Conservation (phyloP, 1,140 invertebrate genomes). For the Lamellibrachia luymesi region DNA sequence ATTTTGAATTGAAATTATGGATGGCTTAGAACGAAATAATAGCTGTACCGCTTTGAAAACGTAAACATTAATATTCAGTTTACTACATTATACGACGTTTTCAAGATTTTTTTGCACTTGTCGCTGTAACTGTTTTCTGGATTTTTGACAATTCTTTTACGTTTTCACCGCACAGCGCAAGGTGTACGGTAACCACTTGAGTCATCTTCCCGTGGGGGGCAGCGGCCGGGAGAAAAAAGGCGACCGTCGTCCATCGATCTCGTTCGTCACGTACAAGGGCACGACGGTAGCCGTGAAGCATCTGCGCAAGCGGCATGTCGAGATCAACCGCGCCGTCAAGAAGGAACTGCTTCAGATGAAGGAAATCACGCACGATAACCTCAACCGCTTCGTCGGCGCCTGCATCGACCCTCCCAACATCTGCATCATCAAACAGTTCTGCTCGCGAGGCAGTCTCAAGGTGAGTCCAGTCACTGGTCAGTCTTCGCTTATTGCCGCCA, state of each 20-base stretch:
- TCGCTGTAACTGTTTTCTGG: not conserved
- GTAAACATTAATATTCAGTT: not conserved
- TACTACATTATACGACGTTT: not conserved
- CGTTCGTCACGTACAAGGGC: constrained; percentile 26
- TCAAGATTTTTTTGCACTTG: not conserved
- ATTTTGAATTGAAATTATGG: not conserved
- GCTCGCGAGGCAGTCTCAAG: constrained; percentile 25
- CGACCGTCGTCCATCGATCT: not conserved
- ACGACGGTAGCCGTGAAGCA: constrained; percentile 26
- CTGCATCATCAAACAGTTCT: constrained; percentile 30
- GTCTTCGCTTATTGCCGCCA: not conserved
- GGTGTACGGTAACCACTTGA: not conserved
- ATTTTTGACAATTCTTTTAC: not conserved
- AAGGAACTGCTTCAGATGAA: constrained; percentile 28
- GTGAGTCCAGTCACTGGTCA: not conserved
- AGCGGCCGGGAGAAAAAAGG: not conserved
- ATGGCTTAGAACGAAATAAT: not conserved
- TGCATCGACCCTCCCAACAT: constrained; percentile 27
- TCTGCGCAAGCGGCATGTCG: constrained; percentile 22
- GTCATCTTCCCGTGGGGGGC: not conserved
- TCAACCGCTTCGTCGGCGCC: constrained; percentile 28
- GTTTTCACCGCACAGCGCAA: constrained; percentile 1
- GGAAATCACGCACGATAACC: constrained; percentile 32
- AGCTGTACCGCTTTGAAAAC: not conserved
- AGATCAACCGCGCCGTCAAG: constrained; percentile 27